Evolutionary conservation across 2,888 invertebrate species (phyloP).

Genomic region (Mesoligia furuncula): DNA sequence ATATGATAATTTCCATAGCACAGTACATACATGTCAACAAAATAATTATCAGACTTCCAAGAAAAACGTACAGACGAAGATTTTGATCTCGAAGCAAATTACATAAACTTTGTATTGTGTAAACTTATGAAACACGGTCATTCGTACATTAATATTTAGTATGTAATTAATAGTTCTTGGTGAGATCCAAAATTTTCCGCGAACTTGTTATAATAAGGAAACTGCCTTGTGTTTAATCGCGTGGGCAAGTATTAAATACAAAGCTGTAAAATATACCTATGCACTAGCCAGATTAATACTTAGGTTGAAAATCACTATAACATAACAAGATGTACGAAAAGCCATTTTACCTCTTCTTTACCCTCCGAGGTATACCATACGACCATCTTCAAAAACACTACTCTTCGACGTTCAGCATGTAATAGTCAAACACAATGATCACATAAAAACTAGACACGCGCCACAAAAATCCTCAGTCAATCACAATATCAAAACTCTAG

Average conservation of each 20-base stretch:
- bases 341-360: slow-evolving; percentile 61
- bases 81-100: slow-evolving; percentile 35
- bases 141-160: slow-evolving; percentile 51
- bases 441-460: slow-evolving; percentile 31
- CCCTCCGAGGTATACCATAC: slow-evolving; percentile 64
- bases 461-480: slow-evolving; percentile 7
- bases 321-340: neutral
- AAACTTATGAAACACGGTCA: slow-evolving; percentile 59
- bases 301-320: slow-evolving; percentile 3
- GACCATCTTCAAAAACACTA: slow-evolving; percentile 60
- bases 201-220: slow-evolving; percentile 43
- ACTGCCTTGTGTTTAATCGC: slow-evolving; percentile 4
- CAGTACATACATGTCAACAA: slow-evolving; percentile 40
- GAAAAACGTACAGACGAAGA: slow-evolving; percentile 18
- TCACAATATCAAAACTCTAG: slow-evolving; percentile 34
- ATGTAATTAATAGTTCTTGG: slow-evolving; percentile 37
- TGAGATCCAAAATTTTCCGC: slow-evolving; percentile 49
- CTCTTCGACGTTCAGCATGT: slow-evolving; percentile 25
- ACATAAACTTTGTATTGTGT: slow-evolving; percentile 43
- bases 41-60: slow-evolving; percentile 40
- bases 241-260: slow-evolving; percentile 24
- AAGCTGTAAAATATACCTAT: slow-evolving; percentile 31
- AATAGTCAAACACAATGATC: slow-evolving; percentile 22
- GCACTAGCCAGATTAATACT: slow-evolving; percentile 11
- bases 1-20: slow-evolving; percentile 21